Conservation (phyloP, 2,888 invertebrate species). For the Nemapogon koenigi region DNA sequence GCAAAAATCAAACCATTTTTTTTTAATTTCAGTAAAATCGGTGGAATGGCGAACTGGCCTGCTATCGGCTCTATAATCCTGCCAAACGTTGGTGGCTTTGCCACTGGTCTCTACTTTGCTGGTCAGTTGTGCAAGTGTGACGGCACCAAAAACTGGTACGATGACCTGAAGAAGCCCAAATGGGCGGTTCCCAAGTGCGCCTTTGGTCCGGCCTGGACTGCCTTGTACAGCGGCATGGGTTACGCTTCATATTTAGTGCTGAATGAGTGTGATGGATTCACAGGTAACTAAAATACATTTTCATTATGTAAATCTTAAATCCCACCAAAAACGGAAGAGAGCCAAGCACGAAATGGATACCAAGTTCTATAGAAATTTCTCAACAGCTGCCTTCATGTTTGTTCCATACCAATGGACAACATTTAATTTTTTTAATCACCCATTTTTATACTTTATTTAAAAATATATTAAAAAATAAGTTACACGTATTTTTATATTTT, state of each 20-base stretch:
- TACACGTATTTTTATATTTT: too few relatives aligned
- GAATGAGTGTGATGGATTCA: slow-evolving; percentile 78
- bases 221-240: slow-evolving; percentile 81
- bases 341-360: too few relatives aligned
- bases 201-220: slow-evolving; percentile 83
- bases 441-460: too few relatives aligned
- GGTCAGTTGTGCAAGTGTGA: slow-evolving; percentile 24
- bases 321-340: too few relatives aligned
- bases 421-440: too few relatives aligned
- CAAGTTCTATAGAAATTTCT: too few relatives aligned
- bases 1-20: too few relatives aligned
- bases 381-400: too few relatives aligned
- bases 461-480: too few relatives aligned
- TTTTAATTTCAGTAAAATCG: slow-evolving; percentile 23
- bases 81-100: slow-evolving; percentile 73
- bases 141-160: slow-evolving; percentile 22
- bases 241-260: slow-evolving; percentile 86
- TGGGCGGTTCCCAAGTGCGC: slow-evolving; percentile 83
- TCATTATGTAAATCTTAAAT: too few relatives aligned
- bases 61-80: slow-evolving; percentile 41
- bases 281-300: slow-evolving; percentile 47
- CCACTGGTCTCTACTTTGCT: slow-evolving; percentile 69
- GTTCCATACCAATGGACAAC: too few relatives aligned
- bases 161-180: slow-evolving; percentile 64
- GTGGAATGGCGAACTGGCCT: slow-evolving; percentile 36